Evolutionary conservation across 2,797 vertebrate species (phyloP), one percentile per base, ranked within the genome.

Genomic region (Adrianichthys oophorus): DNA sequence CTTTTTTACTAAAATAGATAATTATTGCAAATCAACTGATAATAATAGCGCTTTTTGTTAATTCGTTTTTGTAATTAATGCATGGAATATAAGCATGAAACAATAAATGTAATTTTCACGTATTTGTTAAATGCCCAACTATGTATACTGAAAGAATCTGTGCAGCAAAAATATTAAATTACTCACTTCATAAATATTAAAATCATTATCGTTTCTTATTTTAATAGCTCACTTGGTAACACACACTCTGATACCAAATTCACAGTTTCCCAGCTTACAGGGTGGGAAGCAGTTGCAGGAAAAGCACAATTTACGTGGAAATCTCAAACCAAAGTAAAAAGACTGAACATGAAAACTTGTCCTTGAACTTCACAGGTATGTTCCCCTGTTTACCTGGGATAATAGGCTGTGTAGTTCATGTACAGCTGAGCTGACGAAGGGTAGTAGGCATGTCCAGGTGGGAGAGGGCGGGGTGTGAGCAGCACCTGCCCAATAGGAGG

Each of bases 381-480:
- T 41, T 15, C 12, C 13, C 6, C 5, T 15, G 14, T 37, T 65
- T 91, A 98, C 97, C 97, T 98, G 77, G 96, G 97, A 62, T 98
- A 98, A 76, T 98, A 98, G 46, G 97, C 91, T 37, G 95, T 91
- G 87, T 98, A 98, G 85, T 98, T 98, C 95, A 98, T 95, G 73
- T 96, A 98, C 26, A 98, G 87, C 72, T 96, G 96, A 74, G 93
- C 80, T 51, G 93, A 91, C 8, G 93, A 88, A 0, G 95, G 95
- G 84, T 97, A 98, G 82, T 95, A 98, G 63, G 94, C 89, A 7
- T 91, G 85, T 0, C 93, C 89, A 8, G 93, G 93, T 10, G 91
- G 89, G 29, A 95, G 82, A 1, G 88, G 89, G 32, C 95, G 94
- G n/a, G 93, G 91, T 53, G 92, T 69, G 32, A 96, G 85, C 70